phyloP scores from a whole-genome alignment of 1,140 invertebrate genomes.

The Dreissena rostriformis region DNA sequence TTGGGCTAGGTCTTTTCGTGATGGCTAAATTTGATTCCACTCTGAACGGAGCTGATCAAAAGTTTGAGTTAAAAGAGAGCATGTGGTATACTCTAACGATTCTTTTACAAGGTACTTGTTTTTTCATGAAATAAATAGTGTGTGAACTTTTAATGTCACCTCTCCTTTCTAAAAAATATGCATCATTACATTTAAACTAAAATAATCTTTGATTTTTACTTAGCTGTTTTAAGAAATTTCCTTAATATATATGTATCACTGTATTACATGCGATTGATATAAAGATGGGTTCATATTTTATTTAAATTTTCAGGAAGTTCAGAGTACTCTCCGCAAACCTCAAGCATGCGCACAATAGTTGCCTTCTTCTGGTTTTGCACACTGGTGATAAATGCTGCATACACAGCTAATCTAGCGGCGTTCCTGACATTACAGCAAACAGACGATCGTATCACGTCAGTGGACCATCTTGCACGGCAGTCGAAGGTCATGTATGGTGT shows the following conservation, averaged over 20 bases:
- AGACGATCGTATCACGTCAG: constrained; percentile 76
- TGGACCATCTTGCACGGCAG: constrained; percentile 78
- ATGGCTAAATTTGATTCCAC: constrained; percentile 75
- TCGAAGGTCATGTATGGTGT: constrained; percentile 76
- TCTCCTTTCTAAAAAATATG: too few species aligned
- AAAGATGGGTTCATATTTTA: too few species aligned
- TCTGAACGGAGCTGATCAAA: constrained; percentile 61
- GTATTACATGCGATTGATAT: too few species aligned
- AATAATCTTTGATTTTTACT: too few species aligned
- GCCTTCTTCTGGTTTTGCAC: constrained; percentile 81
- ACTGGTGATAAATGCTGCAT: constrained; percentile 81
- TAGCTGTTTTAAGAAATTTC: too few species aligned
- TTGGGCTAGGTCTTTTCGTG: constrained; percentile 68
- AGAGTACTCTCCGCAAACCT: constrained; percentile 76
- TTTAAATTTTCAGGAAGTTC: constrained; percentile 82
- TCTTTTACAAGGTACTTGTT: constrained; percentile 85
- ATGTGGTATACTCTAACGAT: constrained; percentile 97
- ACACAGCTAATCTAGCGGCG: constrained; percentile 82
- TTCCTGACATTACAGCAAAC: constrained; percentile 80
- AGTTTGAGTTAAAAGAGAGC: constrained; percentile 83
- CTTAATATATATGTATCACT: too few species aligned
- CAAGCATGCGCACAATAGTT: constrained; percentile 76
- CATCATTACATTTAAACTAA: too few species aligned
- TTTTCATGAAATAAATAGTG: background rate
- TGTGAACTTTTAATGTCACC: background rate